A percentile compares a stretch with the other conserved stretches of the same genome.
phyloP scores from a whole-genome alignment of 2,113 vertebrate genomes.

The Cheirogaleus medius region DNA sequence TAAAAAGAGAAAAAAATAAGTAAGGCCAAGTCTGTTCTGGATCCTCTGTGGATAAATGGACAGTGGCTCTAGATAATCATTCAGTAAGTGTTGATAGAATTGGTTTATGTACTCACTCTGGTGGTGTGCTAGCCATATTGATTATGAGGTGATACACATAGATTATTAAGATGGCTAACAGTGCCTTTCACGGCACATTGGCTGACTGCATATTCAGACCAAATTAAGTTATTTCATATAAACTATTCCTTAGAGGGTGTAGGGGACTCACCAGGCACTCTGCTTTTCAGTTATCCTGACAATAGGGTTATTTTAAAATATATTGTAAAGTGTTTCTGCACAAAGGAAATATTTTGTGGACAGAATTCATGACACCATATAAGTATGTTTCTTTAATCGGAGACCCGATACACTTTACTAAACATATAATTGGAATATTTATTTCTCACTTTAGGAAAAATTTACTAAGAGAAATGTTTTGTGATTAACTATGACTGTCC shows the following conservation, averaged over 20 bases:
- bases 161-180: slow-evolving; percentile 30
- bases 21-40: background rate
- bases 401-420: slow-evolving; percentile 50
- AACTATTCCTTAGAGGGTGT: background rate
- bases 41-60: background rate
- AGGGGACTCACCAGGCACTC: background rate
- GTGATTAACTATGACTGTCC: slow-evolving; percentile 48
- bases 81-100: background rate
- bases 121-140: background rate
- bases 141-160: background rate
- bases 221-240: background rate
- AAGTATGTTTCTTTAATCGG: slow-evolving; percentile 48
- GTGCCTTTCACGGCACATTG: background rate
- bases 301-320: slow-evolving; percentile 43
- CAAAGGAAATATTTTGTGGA: slow-evolving; percentile 35
- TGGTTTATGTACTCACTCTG: background rate
- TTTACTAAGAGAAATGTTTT: slow-evolving; percentile 28
- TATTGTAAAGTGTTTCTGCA: slow-evolving; percentile 25
- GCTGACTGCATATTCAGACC: background rate
- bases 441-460: slow-evolving; percentile 32
- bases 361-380: background rate
- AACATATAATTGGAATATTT: slow-evolving; percentile 64
- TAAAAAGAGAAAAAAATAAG: background rate
- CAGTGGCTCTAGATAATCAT: background rate
- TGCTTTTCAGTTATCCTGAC: background rate